Evolutionary conservation across 2,113 vertebrate genomes (phyloP).

Genomic region (Fulica atra): DNA sequence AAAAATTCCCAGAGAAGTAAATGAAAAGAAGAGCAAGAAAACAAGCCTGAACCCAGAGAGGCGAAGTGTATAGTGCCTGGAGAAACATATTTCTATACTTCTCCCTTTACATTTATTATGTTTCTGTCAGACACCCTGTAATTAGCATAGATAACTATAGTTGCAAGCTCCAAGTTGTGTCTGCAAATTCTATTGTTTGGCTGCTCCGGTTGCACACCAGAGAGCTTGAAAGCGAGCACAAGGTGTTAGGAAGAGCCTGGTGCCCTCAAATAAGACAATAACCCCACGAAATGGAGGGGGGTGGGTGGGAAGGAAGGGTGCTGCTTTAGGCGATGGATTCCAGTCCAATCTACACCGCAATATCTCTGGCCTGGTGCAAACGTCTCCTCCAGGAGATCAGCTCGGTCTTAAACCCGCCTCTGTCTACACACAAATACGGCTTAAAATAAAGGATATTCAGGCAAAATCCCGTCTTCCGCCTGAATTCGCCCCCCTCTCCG

Average conservation of each 20-base stretch:
- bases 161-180: constrained; percentile 35
- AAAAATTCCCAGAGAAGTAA: not conserved
- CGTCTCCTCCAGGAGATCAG: not conserved
- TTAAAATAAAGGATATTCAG: not conserved
- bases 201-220: not conserved
- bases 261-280: not conserved
- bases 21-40: not conserved
- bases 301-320: not conserved
- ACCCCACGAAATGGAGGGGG: not conserved
- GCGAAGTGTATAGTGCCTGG: not conserved
- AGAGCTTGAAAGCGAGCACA: not conserved
- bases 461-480: accelerated
- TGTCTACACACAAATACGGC: accelerated
- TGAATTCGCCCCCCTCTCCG: not conserved
- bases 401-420: not conserved
- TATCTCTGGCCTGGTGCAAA: constrained; percentile 27
- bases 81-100: constrained; percentile 53
- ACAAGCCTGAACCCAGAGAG: constrained; percentile 47
- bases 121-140: constrained; percentile 43
- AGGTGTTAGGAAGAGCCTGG: constrained; percentile 29
- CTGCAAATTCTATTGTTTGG: constrained; percentile 33
- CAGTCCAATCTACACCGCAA: not conserved
- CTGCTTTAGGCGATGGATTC: constrained; percentile 12
- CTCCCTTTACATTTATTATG: constrained; percentile 42
- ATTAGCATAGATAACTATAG: constrained; percentile 51